Evolutionary conservation across 2,888 invertebrate genomes (phyloP).

Genomic region (Ceratothoa steindachneri): DNA sequence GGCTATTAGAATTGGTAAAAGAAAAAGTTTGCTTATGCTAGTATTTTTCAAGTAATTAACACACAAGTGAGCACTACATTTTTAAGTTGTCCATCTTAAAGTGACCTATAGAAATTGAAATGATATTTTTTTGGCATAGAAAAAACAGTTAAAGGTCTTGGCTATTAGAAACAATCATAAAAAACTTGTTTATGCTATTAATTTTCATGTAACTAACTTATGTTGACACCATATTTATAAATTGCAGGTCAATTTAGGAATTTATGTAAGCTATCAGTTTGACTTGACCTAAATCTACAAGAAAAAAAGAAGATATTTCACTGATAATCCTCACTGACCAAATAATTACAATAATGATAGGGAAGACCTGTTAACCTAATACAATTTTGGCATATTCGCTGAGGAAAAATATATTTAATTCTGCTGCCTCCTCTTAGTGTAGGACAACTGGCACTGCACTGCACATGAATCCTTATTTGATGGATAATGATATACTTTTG

Average conservation of each 20-base stretch:
- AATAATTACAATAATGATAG: background rate
- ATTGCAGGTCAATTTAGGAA: background rate
- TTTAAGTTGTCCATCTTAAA: background rate
- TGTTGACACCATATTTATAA: background rate
- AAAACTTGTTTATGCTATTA: background rate
- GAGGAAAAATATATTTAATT: no score
- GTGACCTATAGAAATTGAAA: background rate
- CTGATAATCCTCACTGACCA: background rate
- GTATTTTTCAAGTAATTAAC: background rate
- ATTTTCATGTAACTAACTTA: background rate
- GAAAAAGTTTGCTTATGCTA: no score
- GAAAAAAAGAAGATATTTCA: background rate
- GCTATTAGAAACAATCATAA: background rate
- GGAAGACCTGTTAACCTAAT: no score
- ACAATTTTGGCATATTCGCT: no score
- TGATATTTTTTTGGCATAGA: background rate
- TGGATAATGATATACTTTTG: no score
- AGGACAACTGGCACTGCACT: no score
- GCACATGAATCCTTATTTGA: no score
- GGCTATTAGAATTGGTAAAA: background rate
- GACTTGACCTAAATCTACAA: background rate
- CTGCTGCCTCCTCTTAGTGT: no score
- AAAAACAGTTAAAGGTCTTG: background rate
- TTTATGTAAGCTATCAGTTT: background rate
- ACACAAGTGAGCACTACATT: background rate